Evolutionary conservation across 2,797 vertebrate genomes (phyloP).

Genomic region (Macrochelys suwanniensis): DNA sequence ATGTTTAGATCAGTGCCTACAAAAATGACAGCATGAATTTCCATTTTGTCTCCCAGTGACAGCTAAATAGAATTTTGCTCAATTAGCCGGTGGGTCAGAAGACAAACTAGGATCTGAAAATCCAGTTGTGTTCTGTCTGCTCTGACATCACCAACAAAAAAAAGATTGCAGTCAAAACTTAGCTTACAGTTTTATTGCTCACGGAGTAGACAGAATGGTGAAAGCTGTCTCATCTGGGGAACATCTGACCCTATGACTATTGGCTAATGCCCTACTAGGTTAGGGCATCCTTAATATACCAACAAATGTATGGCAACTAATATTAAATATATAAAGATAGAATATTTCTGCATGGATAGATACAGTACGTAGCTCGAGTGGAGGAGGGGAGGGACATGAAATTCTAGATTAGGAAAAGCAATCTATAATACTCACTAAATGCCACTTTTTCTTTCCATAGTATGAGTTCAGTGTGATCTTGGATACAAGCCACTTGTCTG

Average conservation of each 20-base stretch:
- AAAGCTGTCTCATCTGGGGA: not conserved
- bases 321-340: not conserved
- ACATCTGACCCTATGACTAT: not conserved
- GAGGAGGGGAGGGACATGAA: not conserved
- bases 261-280: not conserved
- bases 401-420: not conserved
- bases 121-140: not conserved
- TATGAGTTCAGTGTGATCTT: slow-evolving; percentile 96
- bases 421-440: not conserved
- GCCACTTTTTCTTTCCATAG: slow-evolving; percentile 76
- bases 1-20: not conserved
- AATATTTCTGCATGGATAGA: not conserved
- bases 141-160: not conserved
- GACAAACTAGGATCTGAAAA: not conserved
- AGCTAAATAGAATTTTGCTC: not conserved
- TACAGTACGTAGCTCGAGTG: not conserved
- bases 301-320: not conserved
- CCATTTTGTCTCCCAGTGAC: not conserved
- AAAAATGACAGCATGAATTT: not conserved
- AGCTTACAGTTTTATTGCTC: not conserved
- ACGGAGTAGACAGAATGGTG: not conserved
- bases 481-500: slow-evolving; percentile 94
- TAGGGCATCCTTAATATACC: not conserved
- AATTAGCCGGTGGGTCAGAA: not conserved
- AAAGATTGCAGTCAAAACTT: not conserved